phyloP scores from a whole-genome alignment of 2,888 invertebrate genomes.

The Gastracanthus pulcherrimus region DNA sequence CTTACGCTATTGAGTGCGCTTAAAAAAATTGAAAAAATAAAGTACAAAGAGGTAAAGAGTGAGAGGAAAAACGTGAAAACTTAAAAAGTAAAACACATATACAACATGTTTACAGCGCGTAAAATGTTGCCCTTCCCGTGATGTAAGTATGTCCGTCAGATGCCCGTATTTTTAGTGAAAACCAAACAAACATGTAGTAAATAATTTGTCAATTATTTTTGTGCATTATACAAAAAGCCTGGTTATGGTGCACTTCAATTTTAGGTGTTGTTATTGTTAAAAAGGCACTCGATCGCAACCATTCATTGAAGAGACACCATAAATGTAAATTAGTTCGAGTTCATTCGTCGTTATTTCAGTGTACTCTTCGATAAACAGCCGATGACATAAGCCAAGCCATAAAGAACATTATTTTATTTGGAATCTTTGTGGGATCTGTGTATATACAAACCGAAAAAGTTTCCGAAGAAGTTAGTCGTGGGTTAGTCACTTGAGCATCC shows the following conservation, averaged over 20 bases:
- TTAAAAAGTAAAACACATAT: conserved; percentile 64
- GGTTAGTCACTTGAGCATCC: conserved; percentile 70
- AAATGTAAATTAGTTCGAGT: neutral
- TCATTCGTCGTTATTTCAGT: neutral
- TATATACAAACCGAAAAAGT: conserved; percentile 28
- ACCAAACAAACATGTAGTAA: neutral
- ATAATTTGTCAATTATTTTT: too few species aligned
- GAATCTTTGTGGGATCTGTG: neutral
- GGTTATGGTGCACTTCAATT: conserved; percentile 1
- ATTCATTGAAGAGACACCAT: neutral
- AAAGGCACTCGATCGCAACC: neutral
- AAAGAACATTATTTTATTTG: neutral
- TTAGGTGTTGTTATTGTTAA: neutral
- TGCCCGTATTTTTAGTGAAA: conserved; percentile 11
- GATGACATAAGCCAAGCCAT: conserved; percentile 43
- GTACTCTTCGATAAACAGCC: conserved; percentile 9
- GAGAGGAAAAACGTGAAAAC: conserved; percentile 56
- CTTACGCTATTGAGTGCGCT: conserved; percentile 44
- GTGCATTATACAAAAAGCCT: neutral
- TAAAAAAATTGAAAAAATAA: conserved; percentile 11
- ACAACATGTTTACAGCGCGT: conserved; percentile 57
- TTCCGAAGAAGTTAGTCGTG: conserved; percentile 65
- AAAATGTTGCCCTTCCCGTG: conserved; percentile 69
- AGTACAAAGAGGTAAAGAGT: conserved; percentile 10
- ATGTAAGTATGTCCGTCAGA: conserved; percentile 72